Evolutionary conservation across 2,888 invertebrate genomes (phyloP).

Genomic region (Resseliella maxima): DNA sequence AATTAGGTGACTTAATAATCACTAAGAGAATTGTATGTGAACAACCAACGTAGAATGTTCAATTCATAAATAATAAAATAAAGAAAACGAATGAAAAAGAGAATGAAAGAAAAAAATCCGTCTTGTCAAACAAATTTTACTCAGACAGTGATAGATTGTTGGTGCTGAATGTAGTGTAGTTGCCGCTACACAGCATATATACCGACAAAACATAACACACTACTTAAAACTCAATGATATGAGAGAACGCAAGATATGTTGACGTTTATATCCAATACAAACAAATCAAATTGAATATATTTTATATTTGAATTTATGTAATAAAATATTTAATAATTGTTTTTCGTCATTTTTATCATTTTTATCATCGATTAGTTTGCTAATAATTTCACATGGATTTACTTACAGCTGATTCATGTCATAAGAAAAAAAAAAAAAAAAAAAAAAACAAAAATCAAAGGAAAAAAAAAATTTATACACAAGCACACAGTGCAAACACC

Average conservation of each 20-base stretch:
- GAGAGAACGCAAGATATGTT: neutral
- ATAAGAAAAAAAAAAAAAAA: neutral
- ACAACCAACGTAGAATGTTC: neutral
- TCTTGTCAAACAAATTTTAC: neutral
- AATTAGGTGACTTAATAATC: neutral
- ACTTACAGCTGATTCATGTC: conserved; percentile 14
- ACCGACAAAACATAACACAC: neutral
- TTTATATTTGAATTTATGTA: no score
- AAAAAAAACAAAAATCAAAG: neutral
- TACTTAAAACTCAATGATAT: neutral
- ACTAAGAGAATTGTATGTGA: neutral
- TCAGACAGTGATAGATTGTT: conserved; percentile 8
- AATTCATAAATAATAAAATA: conserved; percentile 35
- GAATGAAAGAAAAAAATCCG: no score
- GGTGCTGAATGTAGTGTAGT: neutral
- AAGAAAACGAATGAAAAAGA: no score
- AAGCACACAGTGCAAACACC: neutral
- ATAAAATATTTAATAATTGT: no score
- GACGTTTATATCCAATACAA: neutral
- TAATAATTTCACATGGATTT: neutral
- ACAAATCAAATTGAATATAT: no score
- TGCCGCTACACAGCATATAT: neutral
- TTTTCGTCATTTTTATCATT: no score
- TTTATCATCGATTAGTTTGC: no score
- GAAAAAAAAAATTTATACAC: neutral